Conservation (phyloP, 2,888 invertebrate species). For the Rhagium mordax region DNA sequence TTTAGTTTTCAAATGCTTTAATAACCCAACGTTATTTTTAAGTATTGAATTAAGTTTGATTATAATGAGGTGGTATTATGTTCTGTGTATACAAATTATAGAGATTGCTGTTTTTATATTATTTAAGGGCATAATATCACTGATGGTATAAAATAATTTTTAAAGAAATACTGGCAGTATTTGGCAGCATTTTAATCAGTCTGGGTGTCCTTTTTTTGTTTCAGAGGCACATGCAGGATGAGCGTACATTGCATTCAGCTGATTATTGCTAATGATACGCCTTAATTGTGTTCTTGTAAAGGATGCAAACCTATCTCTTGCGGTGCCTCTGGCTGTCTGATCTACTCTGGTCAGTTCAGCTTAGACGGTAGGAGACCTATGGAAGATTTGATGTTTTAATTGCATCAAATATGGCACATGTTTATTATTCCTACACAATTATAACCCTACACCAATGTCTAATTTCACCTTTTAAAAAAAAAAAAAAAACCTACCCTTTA, state of each 20-base stretch:
- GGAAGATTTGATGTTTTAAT: conserved; percentile 65
- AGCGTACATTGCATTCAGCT: conserved; percentile 74
- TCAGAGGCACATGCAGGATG: conserved; percentile 91
- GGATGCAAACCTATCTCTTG: conserved; percentile 68
- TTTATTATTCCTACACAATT: conserved; percentile 35
- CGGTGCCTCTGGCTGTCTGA: conserved; percentile 69
- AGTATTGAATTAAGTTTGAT: not conserved
- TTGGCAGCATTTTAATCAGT: conserved; percentile 67
- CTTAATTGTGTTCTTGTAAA: conserved; percentile 64
- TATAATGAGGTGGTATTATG: not conserved
- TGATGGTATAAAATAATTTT: not conserved
- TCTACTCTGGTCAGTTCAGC: conserved; percentile 50
- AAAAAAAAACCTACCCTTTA: conserved; percentile 3
- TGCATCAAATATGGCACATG: conserved; percentile 63
- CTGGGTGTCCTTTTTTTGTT: conserved; percentile 75
- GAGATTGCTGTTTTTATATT: no score
- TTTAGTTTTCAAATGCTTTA: not conserved
- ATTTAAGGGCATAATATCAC: not conserved
- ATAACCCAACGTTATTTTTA: not conserved
- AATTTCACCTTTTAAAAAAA: not conserved
- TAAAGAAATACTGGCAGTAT: not conserved
- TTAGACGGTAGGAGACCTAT: conserved; percentile 62
- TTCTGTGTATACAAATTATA: not conserved
- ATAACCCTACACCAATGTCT: not conserved
- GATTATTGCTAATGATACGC: conserved; percentile 67